These are phyloP conservation scores for Callinectes sapidus DNA, from an alignment of 2,888 invertebrate species.

Conservation along the genomic window DNA sequence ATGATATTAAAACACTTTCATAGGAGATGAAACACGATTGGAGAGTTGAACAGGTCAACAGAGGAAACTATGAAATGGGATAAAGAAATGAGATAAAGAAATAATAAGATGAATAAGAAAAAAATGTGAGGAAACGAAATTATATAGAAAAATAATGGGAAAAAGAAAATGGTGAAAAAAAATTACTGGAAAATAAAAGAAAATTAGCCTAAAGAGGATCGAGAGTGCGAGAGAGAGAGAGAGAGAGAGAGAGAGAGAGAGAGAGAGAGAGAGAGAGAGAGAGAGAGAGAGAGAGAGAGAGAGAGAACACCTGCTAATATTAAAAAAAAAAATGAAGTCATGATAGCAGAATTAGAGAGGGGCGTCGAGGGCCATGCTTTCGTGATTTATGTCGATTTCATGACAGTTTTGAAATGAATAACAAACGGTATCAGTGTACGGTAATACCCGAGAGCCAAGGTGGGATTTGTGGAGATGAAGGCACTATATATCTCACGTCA, in stretches of 20 bases:
- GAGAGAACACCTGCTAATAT: not conserved
- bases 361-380: not conserved
- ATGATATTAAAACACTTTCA: too few relatives aligned
- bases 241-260: not conserved
- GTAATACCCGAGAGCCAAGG: conserved; percentile 2
- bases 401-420: conserved; percentile 31
- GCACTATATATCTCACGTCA: conserved; percentile 33
- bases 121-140: not conserved
- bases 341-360: not conserved
- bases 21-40: too few relatives aligned
- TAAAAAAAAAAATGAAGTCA: not conserved
- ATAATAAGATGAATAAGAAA: not conserved
- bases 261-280: not conserved
- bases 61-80: not conserved
- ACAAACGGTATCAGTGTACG: not conserved
- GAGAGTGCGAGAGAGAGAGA: not conserved
- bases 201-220: not conserved
- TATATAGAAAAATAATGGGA: not conserved
- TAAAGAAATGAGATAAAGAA: not conserved
- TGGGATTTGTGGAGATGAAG: conserved; percentile 38
- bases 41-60: not conserved
- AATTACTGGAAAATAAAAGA: too few relatives aligned
- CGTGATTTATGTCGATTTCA: conserved; percentile 23
- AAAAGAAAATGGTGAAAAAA: not conserved
- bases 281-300: not conserved